Evolutionary conservation across 1,140 invertebrate genomes (phyloP).

Genomic region (Drosophila parvula): DNA sequence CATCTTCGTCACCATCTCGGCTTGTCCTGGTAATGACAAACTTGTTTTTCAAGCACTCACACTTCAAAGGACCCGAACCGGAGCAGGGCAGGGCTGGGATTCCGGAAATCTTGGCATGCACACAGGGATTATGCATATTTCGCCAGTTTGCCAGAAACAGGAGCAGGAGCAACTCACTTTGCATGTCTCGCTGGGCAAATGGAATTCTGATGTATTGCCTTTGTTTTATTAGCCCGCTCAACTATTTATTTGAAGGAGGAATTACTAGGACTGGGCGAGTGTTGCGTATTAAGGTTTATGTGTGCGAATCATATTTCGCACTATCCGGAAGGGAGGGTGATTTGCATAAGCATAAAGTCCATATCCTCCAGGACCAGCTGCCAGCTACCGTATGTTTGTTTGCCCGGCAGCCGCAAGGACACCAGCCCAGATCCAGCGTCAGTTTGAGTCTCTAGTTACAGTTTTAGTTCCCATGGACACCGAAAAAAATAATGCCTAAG

Average conservation of each 20-base stretch:
- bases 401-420: slow-evolving; percentile 40
- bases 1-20: slow-evolving; percentile 26
- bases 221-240: slow-evolving; percentile 54
- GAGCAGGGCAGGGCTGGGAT: neutral
- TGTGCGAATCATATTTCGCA: slow-evolving; percentile 72
- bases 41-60: slow-evolving; percentile 44
- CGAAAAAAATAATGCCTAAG: neutral
- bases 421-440: slow-evolving; percentile 12
- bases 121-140: slow-evolving; percentile 42
- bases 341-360: slow-evolving; percentile 81
- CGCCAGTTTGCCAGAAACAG: slow-evolving; percentile 19
- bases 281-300: slow-evolving; percentile 67
- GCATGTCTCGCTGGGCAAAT: slow-evolving; percentile 59
- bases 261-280: slow-evolving; percentile 29
- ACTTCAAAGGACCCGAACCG: slow-evolving; percentile 15
- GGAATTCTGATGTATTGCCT: slow-evolving; percentile 71
- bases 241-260: slow-evolving; percentile 55
- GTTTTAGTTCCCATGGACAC: slow-evolving; percentile 4
- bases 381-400: slow-evolving; percentile 38
- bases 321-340: slow-evolving; percentile 68
- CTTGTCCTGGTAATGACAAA: slow-evolving; percentile 44
- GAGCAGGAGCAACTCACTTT: slow-evolving; percentile 33
- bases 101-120: slow-evolving; percentile 26
- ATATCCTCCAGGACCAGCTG: slow-evolving; percentile 49
- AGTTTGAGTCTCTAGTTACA: neutral